Evolutionary conservation across 2,113 vertebrate genomes (phyloP).

Genomic region (Smithornis capensis): DNA sequence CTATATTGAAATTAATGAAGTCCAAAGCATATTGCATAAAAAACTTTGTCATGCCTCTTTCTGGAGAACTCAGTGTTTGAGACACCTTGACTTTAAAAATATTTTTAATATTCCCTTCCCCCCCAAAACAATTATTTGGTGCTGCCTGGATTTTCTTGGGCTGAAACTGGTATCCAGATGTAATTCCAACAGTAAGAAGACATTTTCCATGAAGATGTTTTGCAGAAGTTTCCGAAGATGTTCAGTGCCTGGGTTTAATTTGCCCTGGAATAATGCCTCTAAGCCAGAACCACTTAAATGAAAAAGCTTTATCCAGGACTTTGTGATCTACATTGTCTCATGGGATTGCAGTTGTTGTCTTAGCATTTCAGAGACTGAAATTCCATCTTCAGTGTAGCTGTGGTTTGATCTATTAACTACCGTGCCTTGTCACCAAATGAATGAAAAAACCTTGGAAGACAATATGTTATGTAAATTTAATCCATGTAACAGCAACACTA

Average conservation of each 20-base stretch:
- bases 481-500: neutral
- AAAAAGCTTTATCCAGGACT: neutral
- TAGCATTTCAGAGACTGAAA: neutral
- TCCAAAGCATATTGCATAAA: neutral
- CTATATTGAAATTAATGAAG: neutral
- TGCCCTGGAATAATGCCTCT: neutral
- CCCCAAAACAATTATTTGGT: neutral
- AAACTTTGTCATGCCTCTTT: neutral
- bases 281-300: neutral
- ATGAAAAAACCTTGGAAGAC: neutral
- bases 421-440: conserved; percentile 6
- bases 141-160: neutral
- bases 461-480: conserved; percentile 35
- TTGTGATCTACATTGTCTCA: neutral
- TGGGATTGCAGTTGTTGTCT: neutral
- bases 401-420: conserved; percentile 1
- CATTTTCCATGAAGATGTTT: neutral
- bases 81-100: neutral
- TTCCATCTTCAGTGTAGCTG: neutral
- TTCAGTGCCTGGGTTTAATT: conserved; percentile 12
- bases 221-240: neutral
- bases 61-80: neutral
- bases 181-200: neutral
- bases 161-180: neutral
- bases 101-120: too few relatives aligned